Base-by-base conservation (phyloP, 1,140 invertebrate species). In the Rhyzopertha dominica region DNA sequence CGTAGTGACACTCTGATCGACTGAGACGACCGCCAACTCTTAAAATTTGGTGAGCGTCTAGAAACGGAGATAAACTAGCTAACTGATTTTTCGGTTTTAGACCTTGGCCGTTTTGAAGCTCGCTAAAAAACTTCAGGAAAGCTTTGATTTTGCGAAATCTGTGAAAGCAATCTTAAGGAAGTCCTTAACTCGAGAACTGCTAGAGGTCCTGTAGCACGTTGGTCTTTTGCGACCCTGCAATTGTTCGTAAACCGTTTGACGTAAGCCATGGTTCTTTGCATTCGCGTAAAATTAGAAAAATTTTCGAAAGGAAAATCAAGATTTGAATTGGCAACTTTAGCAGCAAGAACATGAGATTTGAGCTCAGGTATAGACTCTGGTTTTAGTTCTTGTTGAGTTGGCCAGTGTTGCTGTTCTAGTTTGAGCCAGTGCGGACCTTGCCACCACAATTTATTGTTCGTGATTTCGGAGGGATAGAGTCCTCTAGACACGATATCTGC, bases 1-100 rank as follows among this genome's bases (percentile, higher is more conserved):
- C n/a, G n/a, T n/a, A n/a, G n/a, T n/a, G n/a, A n/a, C n/a, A n/a
- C n/a, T n/a, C n/a, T n/a, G n/a, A n/a, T n/a, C n/a, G n/a, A 24
- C 17, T 26, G 8, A 72, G n/a, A 41, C 70, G 49, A 17, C 70
- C 66, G 2, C 69, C 68, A 0, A 72, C 65, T 5, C 67, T 48
- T 20, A 73, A 28, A 9, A 70, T 13, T 7, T 58, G 54, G 8
- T 59, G 8, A 13, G 61, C 9, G 42, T 71, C 66, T 9, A 74
- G 16, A 41, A 66, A 66, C 10, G 67, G 68, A 16, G 53, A 58
- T 10, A 71, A 49, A 30, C 40, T 53, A 31, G 26, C 12, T 29
- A 63, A 36, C 26, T 47, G 46, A 35, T 25, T 40, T 20, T 34
- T 37, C 31, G 13, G 22, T 2, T 14, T 14, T 13, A 46, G 7